These are phyloP conservation scores for Coturnix japonica DNA, from an alignment of 2,113 vertebrate genomes.

Conservation along the genomic window DNA sequence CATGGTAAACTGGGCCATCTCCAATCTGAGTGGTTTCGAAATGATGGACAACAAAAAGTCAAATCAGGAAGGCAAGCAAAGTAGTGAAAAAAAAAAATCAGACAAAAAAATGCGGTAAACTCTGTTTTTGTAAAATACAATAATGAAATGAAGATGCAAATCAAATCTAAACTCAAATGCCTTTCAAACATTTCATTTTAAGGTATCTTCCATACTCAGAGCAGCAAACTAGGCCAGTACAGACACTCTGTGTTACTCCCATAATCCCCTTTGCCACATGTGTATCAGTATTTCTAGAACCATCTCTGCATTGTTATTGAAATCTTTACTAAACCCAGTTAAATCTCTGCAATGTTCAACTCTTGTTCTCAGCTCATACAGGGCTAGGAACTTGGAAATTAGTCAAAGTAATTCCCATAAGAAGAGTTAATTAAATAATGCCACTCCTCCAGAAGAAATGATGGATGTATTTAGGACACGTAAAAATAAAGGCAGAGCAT, in stretches of 20 bases:
- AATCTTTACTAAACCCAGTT: neutral
- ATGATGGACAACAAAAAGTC: neutral
- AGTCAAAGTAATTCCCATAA: neutral
- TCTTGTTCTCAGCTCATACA: fast-evolving
- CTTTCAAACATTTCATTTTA: neutral
- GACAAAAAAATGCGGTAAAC: neutral
- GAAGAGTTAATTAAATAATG: neutral
- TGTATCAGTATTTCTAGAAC: neutral
- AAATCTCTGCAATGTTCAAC: neutral
- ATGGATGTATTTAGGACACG: neutral
- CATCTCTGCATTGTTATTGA: neutral
- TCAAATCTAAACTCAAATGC: neutral
- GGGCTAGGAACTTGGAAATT: neutral
- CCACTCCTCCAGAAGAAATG: neutral
- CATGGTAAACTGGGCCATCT: neutral
- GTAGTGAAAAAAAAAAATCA: neutral
- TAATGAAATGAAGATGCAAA: neutral
- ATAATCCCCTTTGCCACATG: too few relatives aligned
- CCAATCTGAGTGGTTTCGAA: neutral
- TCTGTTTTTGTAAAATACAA: neutral
- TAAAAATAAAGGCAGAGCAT: neutral
- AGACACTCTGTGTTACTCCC: neutral
- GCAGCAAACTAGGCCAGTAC: neutral
- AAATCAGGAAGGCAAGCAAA: neutral
- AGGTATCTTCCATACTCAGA: neutral